Evolutionary conservation across 2,113 vertebrate genomes (phyloP), one percentile per base, ranked within the genome.

Genomic region (Epinephelus lanceolatus): DNA sequence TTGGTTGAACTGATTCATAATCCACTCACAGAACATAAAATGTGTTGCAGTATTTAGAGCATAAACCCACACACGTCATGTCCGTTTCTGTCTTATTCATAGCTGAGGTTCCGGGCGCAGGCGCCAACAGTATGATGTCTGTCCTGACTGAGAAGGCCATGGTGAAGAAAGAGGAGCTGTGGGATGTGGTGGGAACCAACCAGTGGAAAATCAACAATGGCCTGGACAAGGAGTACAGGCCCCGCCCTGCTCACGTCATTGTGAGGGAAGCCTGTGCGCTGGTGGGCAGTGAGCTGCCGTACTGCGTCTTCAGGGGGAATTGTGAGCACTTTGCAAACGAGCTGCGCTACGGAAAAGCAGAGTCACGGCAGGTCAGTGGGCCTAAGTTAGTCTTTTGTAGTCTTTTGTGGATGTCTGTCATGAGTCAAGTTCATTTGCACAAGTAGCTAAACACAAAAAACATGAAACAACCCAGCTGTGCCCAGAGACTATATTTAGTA

Each of bases 251-350:
- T 9, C 0, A 2, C 0, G 14, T 74, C n/a, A 96, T 97, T 45
- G 68, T 95, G 56, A 56, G 1, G 12, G 86, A 93, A 12, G 95
- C 96, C 0, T 2, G 86, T 14, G 6, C 9, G 0, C 12, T 52
- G 78, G 80, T 96, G 71, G 95, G 89, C 1, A 0, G n/a, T 6
- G 88, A 85, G 70, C 40, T 92, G 77, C 52, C 86, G 0, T 97
- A 96, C 73, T 87, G 85, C 13, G 2, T 96, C 49, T 13, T 93
- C 45, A 81, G 53, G 0, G 9, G 56, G 0, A 97, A 96, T 91
- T 97, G 96, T 49, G 96, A 97, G 74, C 94, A 96, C 87, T 97
- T 97, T 87, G 96, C 78, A 37, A 96, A 89, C 1, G 83, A 94
- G 4, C 83, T 97, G 69, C 94, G 96, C 80, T 97, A 97, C 0